Evolutionary conservation across 2,113 vertebrate species (phyloP).

Genomic region (Lophura nycthemera): DNA sequence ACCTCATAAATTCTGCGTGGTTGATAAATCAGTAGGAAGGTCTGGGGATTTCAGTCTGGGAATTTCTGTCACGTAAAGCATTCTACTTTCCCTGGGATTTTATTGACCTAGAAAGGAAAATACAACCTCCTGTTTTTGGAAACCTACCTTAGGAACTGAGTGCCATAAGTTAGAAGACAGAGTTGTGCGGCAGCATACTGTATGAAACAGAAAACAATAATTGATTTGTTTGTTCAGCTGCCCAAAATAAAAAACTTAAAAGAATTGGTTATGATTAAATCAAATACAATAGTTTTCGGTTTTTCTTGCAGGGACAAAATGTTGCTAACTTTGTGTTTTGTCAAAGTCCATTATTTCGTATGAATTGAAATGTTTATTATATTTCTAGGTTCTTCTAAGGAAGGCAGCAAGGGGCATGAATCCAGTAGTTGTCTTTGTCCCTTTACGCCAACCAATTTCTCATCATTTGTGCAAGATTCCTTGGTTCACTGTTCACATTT

Average conservation of each 20-base stretch:
- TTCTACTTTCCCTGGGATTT: background rate
- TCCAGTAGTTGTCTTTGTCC: background rate
- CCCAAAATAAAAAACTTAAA: background rate
- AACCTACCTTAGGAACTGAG: background rate
- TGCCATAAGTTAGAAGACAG: conserved; percentile 6
- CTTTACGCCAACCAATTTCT: background rate
- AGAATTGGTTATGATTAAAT: background rate
- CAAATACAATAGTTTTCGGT: background rate
- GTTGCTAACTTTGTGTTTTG: background rate
- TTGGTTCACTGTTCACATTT: background rate
- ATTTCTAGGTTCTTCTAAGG: background rate
- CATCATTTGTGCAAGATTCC: background rate
- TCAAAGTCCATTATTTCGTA: background rate
- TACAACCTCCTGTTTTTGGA: background rate
- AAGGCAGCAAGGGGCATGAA: background rate
- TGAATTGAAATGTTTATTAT: background rate
- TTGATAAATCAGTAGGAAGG: conserved; percentile 15
- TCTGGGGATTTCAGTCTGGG: background rate
- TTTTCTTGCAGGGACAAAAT: background rate
- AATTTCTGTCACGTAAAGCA: conserved; percentile 7
- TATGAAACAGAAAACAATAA: background rate
- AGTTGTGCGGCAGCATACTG: background rate
- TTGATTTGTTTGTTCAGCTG: background rate
- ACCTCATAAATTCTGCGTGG: conserved; percentile 20
- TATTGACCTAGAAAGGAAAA: conserved; percentile 30